Evolutionary conservation across 2,888 invertebrate genomes (phyloP).

Genomic region (Phyto melanocephala): DNA sequence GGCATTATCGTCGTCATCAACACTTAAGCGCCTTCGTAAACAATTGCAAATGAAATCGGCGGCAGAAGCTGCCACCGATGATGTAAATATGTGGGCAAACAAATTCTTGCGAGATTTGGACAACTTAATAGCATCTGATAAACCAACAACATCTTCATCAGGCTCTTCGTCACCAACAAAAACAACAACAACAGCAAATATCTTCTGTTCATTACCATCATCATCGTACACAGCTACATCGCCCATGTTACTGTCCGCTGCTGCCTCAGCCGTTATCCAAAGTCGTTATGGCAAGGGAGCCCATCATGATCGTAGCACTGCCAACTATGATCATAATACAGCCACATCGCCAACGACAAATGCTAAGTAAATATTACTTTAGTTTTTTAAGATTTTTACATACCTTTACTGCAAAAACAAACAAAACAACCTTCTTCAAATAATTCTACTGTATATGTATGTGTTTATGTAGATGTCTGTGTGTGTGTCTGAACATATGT

Average conservation of each 20-base stretch:
- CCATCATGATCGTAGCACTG: slow-evolving; percentile 58
- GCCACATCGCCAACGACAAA: slow-evolving; percentile 56
- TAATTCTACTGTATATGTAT: too few relatives aligned
- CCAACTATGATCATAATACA: slow-evolving; percentile 43
- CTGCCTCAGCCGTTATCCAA: slow-evolving; percentile 74
- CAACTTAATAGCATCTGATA: slow-evolving; percentile 78
- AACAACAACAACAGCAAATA: slow-evolving; percentile 65
- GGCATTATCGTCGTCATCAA: slow-evolving; percentile 58
- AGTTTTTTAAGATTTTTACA: slow-evolving; percentile 12
- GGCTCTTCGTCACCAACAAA: slow-evolving; percentile 70
- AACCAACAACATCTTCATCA: slow-evolving; percentile 66
- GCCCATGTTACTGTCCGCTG: slow-evolving; percentile 74
- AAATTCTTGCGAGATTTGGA: slow-evolving; percentile 79
- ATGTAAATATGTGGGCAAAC: slow-evolving; percentile 79
- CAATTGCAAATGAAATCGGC: slow-evolving; percentile 64
- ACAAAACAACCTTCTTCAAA: too few relatives aligned
- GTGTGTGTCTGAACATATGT: not conserved
- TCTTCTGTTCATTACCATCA: slow-evolving; percentile 66
- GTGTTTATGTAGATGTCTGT: too few relatives aligned
- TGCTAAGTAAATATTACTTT: slow-evolving; percentile 71
- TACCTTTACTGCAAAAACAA: not conserved
- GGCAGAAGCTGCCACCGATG: slow-evolving; percentile 69
- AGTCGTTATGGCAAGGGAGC: slow-evolving; percentile 71
- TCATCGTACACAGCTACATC: slow-evolving; percentile 71
- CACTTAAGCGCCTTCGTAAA: slow-evolving; percentile 65